phyloP scores from a whole-genome alignment of 37 sponge, comb jelly and placozoan species.

The Theonella swinhoei region DNA sequence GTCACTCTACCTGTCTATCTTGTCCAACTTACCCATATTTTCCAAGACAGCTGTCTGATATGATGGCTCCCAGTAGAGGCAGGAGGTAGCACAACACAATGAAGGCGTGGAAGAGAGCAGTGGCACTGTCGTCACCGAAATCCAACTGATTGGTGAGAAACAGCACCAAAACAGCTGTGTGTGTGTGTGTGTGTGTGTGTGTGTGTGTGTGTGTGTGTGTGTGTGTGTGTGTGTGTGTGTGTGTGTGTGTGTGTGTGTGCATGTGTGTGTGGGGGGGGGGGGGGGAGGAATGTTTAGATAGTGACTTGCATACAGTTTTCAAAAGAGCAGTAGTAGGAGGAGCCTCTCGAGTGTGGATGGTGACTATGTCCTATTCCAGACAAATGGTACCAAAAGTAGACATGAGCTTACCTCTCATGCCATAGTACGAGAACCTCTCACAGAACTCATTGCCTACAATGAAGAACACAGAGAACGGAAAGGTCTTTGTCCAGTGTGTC shows the following conservation, averaged over 20 bases:
- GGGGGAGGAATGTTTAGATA: background rate
- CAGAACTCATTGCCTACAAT: constrained; percentile 99
- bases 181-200: background rate
- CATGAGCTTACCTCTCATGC: constrained; percentile 96
- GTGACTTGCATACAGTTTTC: no score
- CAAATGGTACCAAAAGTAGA: no score
- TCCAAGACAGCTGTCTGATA: constrained; percentile 94
- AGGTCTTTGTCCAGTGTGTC: background rate
- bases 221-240: background rate
- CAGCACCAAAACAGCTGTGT: constrained; percentile 85
- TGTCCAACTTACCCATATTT: constrained; percentile 84
- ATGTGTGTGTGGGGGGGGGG: background rate
- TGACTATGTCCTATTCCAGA: no score
- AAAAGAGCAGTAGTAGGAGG: no score
- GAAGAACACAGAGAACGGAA: constrained; percentile 89
- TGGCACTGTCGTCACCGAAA: constrained; percentile 74
- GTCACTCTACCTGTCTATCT: no score
- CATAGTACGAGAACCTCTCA: constrained; percentile 98
- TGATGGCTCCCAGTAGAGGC: constrained; percentile 93
- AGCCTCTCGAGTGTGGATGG: no score
- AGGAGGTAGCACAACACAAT: constrained; percentile 86
- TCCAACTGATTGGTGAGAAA: constrained; percentile 68
- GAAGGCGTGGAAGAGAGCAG: constrained; percentile 93
- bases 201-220: background rate
- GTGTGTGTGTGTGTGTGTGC: background rate